These are phyloP conservation scores for Tyto alba DNA, from an alignment of 2,113 vertebrate species.

Conservation along the genomic window DNA sequence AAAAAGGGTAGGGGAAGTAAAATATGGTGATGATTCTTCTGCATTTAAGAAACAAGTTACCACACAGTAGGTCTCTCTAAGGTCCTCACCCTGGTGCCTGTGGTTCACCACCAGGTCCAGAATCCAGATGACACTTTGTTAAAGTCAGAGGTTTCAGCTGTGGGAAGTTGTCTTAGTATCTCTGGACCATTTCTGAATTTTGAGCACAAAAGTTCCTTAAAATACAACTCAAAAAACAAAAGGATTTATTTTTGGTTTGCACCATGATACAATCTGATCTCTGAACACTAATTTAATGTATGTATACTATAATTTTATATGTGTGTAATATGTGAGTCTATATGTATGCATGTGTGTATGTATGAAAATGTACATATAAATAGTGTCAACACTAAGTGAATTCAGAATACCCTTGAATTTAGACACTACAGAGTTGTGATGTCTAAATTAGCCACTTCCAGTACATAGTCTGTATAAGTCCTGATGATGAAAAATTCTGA, in stretches of 20 bases:
- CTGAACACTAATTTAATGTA: not conserved
- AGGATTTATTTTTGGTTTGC: not conserved
- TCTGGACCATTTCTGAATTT: not conserved
- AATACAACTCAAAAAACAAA: not conserved
- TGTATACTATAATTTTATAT: not conserved
- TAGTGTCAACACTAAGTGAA: not conserved
- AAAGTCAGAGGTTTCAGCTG: not conserved
- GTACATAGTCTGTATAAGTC: not conserved
- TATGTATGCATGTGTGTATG: rapidly evolving
- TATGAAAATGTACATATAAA: not conserved
- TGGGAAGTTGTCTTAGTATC: not conserved
- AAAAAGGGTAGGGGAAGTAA: not conserved
- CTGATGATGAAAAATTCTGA: not conserved
- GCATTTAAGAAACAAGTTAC: not conserved
- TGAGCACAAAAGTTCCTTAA: not conserved
- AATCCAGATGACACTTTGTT: not conserved
- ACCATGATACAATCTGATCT: not conserved
- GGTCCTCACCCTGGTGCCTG: not conserved
- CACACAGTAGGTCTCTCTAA: not conserved
- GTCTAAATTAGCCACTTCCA: not conserved
- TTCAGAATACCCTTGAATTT: not conserved
- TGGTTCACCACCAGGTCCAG: not conserved
- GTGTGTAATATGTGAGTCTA: not conserved
- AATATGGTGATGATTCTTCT: not conserved
- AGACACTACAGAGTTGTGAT: not conserved